A percentile compares a stretch with the other conserved stretches of the same genome.
phyloP scores from a whole-genome alignment of 2,797 vertebrate species.

The Myotis myotis region DNA sequence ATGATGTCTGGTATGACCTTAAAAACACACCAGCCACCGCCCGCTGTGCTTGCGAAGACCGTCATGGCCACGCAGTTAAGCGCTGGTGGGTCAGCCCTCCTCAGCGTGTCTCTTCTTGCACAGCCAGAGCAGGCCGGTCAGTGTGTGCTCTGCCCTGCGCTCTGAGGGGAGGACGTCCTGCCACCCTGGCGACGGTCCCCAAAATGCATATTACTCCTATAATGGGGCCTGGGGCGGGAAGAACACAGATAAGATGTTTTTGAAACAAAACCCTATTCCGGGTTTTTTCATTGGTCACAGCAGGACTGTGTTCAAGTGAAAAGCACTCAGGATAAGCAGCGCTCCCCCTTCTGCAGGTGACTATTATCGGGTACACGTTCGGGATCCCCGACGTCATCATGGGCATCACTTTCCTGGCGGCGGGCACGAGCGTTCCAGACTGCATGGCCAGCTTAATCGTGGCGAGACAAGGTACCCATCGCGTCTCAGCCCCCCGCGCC shows the following conservation, averaged over 20 bases:
- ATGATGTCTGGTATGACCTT: background rate
- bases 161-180: background rate
- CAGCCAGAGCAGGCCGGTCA: background rate
- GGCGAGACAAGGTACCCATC: constrained; percentile 93
- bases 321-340: background rate
- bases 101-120: background rate
- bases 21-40: background rate
- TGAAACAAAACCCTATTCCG: background rate
- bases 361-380: constrained; percentile 95
- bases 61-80: rapidly evolving
- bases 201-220: background rate
- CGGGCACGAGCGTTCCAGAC: constrained; percentile 97
- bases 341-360: constrained; percentile 87
- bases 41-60: background rate
- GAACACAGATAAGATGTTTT: background rate
- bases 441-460: constrained; percentile 99
- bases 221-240: too few species aligned
- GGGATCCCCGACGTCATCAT: constrained; percentile 99
- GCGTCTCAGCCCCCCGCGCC: rapidly evolving
- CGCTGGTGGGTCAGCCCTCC: background rate
- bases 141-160: background rate
- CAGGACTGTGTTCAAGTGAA: background rate
- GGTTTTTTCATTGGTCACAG: background rate
- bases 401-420: constrained; percentile 99
- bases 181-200: background rate